These are phyloP conservation scores for Pygoscelis antarcticus DNA, from an alignment of 2,113 vertebrate species.

Conservation along the genomic window DNA sequence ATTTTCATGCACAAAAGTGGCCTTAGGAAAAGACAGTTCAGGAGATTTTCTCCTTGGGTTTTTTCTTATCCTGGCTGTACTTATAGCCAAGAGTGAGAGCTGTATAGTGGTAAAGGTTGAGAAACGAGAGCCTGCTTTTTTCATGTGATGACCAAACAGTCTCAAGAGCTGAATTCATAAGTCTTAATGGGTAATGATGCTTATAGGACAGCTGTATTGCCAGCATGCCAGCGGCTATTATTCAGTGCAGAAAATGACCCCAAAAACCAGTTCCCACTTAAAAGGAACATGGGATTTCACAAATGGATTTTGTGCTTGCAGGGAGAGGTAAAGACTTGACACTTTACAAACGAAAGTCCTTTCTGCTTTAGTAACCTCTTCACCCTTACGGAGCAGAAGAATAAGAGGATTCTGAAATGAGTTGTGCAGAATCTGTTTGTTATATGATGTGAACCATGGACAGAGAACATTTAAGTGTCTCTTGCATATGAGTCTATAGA, in stretches of 20 bases:
- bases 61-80: not conserved
- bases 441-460: not conserved
- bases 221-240: not conserved
- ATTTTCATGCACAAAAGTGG: not conserved
- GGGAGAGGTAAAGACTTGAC: not conserved
- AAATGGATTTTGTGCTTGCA: not conserved
- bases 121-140: not conserved
- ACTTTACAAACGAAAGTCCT: not conserved
- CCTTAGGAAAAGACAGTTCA: not conserved
- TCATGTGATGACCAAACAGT: not conserved
- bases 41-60: not conserved
- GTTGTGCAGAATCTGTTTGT: rapidly evolving
- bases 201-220: not conserved
- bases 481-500: not conserved
- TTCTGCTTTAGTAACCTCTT: not conserved
- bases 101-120: not conserved
- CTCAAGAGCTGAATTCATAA: not conserved
- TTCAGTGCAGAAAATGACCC: not conserved
- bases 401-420: not conserved
- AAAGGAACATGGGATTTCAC: not conserved
- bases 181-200: not conserved
- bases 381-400: not conserved
- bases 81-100: not conserved
- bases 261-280: not conserved
- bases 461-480: not conserved